Evolutionary conservation across 2,888 invertebrate species (phyloP), one percentile per base, ranked within the genome.

Genomic region (Drosophila nigricruria): DNA sequence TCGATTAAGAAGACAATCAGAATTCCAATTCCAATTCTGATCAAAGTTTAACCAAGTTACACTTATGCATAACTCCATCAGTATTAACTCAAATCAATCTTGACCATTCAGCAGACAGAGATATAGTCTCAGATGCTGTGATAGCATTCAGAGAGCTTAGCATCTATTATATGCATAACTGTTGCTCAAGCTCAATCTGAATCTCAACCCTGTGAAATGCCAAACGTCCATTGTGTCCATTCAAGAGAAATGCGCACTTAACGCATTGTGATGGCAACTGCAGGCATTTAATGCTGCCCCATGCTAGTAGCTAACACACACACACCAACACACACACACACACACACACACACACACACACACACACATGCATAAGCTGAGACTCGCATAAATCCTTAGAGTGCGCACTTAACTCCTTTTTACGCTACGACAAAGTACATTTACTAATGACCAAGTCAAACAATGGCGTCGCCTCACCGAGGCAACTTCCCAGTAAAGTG

Each of bases 361-460:
- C 36, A 38, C 40, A 52, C 32, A 27, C 30, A 38, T 30, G 40
- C 47, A 60, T 49, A 58, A 34, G 57, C 16, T 40, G 25, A 34
- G 66, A 61, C 54, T 70, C 64, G 61, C 69, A 89, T 81, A 87
- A 87, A 87, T 86, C 89, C 87, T 88, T 86, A 89, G 87, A 89
- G 89, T 89, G 89, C 84, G 73, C 89, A 87, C 89, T 86, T 86
- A 86, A 88, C 89, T 86, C 82, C 87, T 88, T 86, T 88, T 87
- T 88, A 85, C 71, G 75, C 82, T 75, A 77, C 82, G 89, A 88
- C 88, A 89, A 87, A 89, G 84, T 89, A 89, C 89, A 87, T 87
- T 87, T 87, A 87, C 86, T 87, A 87, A 87, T 87, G 86, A 87
- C 86, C 87, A 89, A 89, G 87, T 89, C 87, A 87, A 87, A 89